phyloP scores from a whole-genome alignment of 2,888 invertebrate genomes.

The Dasysyrphus albostriatus region DNA sequence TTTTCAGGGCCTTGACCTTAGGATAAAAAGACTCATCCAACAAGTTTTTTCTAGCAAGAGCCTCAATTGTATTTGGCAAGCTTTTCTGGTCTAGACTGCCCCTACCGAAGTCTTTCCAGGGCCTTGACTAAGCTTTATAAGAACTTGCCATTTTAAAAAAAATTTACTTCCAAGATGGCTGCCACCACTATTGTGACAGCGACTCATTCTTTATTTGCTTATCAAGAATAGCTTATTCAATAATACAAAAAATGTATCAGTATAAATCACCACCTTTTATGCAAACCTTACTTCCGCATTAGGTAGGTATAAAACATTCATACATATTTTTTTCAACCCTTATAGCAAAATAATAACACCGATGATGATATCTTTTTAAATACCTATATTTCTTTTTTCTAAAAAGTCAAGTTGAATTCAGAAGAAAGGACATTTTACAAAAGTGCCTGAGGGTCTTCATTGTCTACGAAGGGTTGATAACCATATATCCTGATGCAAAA shows the following conservation, averaged over 20 bases:
- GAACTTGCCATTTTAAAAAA: no score
- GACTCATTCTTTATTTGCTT: background rate
- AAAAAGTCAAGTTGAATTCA: conserved; percentile 19
- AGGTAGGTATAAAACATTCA: background rate
- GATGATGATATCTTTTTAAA: conserved; percentile 9
- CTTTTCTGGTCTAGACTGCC: no score
- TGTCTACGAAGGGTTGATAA: conserved; percentile 23
- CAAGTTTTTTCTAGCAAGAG: no score
- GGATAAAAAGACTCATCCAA: no score
- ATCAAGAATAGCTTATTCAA: background rate
- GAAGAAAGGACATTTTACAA: conserved; percentile 15
- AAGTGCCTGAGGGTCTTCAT: conserved; percentile 26
- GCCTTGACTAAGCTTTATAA: no score
- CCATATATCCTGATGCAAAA: conserved; percentile 31
- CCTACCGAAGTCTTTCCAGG: no score
- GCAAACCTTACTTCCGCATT: background rate
- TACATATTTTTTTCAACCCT: conserved; percentile 9
- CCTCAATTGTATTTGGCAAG: no score
- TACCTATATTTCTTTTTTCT: background rate
- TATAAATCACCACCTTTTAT: background rate
- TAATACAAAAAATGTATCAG: background rate
- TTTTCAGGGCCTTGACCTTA: no score
- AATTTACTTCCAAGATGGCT: background rate
- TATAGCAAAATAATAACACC: conserved; percentile 1
- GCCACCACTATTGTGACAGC: background rate